These are phyloP conservation scores for Macropodus opercularis DNA, from an alignment of 2,797 vertebrate genomes.

Conservation along the genomic window DNA sequence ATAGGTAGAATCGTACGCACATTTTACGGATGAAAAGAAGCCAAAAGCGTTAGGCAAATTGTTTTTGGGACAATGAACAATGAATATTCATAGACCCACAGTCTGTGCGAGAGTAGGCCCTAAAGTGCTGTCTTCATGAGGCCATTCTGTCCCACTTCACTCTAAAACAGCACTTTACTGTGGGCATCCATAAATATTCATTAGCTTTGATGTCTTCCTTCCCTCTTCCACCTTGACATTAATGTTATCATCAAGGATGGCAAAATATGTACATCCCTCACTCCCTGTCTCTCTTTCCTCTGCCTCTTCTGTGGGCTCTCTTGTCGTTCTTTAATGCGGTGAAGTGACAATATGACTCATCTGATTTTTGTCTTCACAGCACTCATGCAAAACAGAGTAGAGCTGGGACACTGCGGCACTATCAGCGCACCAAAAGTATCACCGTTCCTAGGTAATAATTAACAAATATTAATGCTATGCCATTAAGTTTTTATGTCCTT, in stretches of 20 bases:
- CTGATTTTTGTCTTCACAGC: constrained; percentile 40
- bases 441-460: neutral
- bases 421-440: constrained; percentile 12
- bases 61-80: constrained; percentile 79
- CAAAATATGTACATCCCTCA: constrained; percentile 63
- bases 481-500: neutral
- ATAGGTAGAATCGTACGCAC: constrained; percentile 43
- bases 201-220: constrained; percentile 73
- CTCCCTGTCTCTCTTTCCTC: constrained; percentile 27
- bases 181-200: constrained; percentile 77
- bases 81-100: constrained; percentile 77
- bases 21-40: constrained; percentile 68
- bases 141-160: constrained; percentile 76
- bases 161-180: constrained; percentile 76
- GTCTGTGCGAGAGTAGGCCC: constrained; percentile 70
- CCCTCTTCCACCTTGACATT: constrained; percentile 76
- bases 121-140: constrained; percentile 77
- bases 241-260: constrained; percentile 72
- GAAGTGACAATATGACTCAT: constrained; percentile 65
- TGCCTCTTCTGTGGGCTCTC: constrained; percentile 23
- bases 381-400: constrained; percentile 29
- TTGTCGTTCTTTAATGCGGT: constrained; percentile 52
- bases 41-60: constrained; percentile 72
- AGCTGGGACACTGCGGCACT: constrained; percentile 11
- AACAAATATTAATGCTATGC: constrained; percentile 1